Evolutionary conservation across 2,888 invertebrate genomes (phyloP).

Genomic region (Odontocerum albicorne): DNA sequence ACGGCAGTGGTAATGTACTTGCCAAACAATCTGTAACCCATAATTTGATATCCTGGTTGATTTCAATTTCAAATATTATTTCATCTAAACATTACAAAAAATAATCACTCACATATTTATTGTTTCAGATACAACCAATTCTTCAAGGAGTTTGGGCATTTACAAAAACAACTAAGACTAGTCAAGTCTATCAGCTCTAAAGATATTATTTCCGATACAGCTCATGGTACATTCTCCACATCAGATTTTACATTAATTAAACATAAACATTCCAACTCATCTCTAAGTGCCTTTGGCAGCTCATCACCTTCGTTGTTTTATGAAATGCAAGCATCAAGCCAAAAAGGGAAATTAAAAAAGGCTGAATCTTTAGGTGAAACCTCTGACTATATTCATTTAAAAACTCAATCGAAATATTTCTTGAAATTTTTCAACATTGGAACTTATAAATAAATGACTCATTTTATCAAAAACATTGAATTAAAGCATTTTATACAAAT

Average conservation of each 20-base stretch:
- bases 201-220: conserved; percentile 53
- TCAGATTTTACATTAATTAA: conserved; percentile 28
- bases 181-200: conserved; percentile 53
- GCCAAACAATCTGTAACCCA: too few relatives aligned
- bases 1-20: too few relatives aligned
- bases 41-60: too few relatives aligned
- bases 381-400: too few relatives aligned
- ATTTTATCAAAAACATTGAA: background rate
- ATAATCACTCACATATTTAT: background rate
- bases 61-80: too few relatives aligned
- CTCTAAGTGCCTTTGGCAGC: conserved; percentile 13
- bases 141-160: conserved; percentile 58
- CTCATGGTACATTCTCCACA: conserved; percentile 29
- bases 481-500: too few relatives aligned
- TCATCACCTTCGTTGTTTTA: conserved; percentile 24
- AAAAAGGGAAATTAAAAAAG: conserved; percentile 14
- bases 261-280: conserved; percentile 21
- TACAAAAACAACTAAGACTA: conserved; percentile 52
- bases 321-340: conserved; percentile 6
- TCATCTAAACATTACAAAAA: too few relatives aligned
- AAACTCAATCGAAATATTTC: too few relatives aligned
- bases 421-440: too few relatives aligned
- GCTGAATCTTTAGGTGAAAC: conserved; percentile 15
- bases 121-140: conserved; percentile 56
- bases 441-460: background rate